A percentile compares a stretch with the other conserved stretches of the same genome.
Evolutionary conservation across 2,113 vertebrate genomes (phyloP).

Genomic region (Gobio gobio): DNA sequence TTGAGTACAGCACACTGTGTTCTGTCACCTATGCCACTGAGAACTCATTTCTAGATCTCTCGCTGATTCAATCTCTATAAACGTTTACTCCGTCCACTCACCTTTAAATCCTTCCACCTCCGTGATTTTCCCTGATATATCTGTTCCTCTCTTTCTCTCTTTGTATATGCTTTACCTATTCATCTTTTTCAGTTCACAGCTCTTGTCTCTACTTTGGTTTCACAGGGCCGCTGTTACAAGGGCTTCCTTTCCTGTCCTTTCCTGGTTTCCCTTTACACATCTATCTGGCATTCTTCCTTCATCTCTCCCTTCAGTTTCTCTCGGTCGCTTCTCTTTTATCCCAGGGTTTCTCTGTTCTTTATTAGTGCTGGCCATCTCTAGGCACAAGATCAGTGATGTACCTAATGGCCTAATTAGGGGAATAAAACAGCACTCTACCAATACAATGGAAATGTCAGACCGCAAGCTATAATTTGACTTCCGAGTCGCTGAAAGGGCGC

Average conservation of each 20-base stretch:
- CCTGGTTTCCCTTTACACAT: slow-evolving; percentile 15
- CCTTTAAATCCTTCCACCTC: slow-evolving; percentile 22
- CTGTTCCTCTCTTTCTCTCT: slow-evolving; percentile 23
- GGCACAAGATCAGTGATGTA: slow-evolving; percentile 61
- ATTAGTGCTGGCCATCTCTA: slow-evolving; percentile 49
- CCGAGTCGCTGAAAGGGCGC: slow-evolving; percentile 66
- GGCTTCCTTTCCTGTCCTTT: neutral
- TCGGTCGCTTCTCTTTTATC: slow-evolving; percentile 39
- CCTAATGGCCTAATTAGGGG: slow-evolving; percentile 77
- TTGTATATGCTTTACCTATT: slow-evolving; percentile 27
- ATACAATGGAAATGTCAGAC: slow-evolving; percentile 73
- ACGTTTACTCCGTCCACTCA: neutral
- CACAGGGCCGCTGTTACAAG: neutral
- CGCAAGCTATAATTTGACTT: slow-evolving; percentile 73
- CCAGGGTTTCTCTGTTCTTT: slow-evolving; percentile 47
- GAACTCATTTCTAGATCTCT: neutral
- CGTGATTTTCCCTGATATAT: neutral
- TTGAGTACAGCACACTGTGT: slow-evolving; percentile 22
- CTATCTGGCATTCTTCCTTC: slow-evolving; percentile 9
- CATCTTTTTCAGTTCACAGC: slow-evolving; percentile 44
- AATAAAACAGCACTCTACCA: slow-evolving; percentile 67
- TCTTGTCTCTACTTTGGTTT: slow-evolving; percentile 16
- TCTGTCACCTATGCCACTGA: neutral
- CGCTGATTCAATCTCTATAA: slow-evolving; percentile 19
- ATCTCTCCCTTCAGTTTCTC: slow-evolving; percentile 40